Evolutionary conservation across 2,888 invertebrate species (phyloP).

Genomic region (Rhimphoctona megacephalus): DNA sequence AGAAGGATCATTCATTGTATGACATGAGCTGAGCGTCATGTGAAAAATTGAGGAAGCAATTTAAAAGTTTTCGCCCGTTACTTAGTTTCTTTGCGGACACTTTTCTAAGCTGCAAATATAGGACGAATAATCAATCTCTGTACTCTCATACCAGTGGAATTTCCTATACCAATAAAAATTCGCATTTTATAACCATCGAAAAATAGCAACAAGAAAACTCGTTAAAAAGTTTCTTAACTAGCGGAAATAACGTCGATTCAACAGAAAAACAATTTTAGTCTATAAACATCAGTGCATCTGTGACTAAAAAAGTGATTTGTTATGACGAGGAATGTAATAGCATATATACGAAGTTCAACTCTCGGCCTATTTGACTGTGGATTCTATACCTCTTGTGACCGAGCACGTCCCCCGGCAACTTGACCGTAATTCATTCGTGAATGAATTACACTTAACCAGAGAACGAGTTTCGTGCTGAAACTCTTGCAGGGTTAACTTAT

Average conservation of each 20-base stretch:
- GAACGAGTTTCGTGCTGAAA: constrained; percentile 17
- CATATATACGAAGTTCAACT: background rate
- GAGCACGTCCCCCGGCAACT: constrained; percentile 51
- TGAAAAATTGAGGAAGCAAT: constrained; percentile 13
- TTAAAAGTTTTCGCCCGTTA: background rate
- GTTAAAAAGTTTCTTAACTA: background rate
- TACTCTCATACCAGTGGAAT: background rate
- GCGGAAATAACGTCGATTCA: background rate
- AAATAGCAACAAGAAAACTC: constrained; percentile 6
- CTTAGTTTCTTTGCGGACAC: background rate
- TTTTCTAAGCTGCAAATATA: background rate
- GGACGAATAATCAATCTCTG: constrained; percentile 3
- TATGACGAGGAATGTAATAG: background rate
- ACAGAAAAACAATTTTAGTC: background rate
- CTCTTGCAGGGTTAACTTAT: constrained; percentile 4
- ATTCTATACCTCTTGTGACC: constrained; percentile 31
- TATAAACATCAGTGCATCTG: background rate
- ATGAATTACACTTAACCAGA: constrained; percentile 58
- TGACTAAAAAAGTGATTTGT: background rate
- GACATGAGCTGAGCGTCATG: background rate
- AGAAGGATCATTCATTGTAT: background rate
- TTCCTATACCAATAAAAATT: constrained; percentile 11
- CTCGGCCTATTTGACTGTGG: constrained; percentile 34
- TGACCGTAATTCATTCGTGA: constrained; percentile 66
- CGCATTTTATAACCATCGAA: background rate